Percentiles rank a stretch among this genome's conserved stretches.
These are phyloP conservation scores for Oxyruncus cristatus DNA, from an alignment of 2,113 vertebrate species.

Conservation along the genomic window DNA sequence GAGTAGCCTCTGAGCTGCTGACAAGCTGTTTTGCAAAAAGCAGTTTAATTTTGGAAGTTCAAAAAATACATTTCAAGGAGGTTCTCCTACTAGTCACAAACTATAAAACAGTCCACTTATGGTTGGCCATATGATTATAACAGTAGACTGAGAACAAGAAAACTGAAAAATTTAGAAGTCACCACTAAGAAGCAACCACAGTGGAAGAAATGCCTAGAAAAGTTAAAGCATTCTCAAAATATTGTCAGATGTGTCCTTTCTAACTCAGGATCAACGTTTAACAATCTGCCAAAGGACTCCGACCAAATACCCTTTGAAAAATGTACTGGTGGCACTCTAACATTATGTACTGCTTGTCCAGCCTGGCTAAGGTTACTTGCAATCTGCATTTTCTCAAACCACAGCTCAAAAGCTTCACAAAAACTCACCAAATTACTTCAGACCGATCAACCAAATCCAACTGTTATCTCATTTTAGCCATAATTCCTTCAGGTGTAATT, in stretches of 20 bases:
- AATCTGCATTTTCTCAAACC: background rate
- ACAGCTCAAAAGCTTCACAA: background rate
- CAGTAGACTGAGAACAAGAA: background rate
- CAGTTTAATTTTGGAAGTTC: background rate
- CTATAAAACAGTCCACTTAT: background rate
- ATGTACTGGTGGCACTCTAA: background rate
- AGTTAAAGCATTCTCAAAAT: background rate
- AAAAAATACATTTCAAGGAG: background rate
- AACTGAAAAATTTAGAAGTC: background rate
- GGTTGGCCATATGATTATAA: background rate
- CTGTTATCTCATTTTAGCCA: background rate
- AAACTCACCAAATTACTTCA: background rate
- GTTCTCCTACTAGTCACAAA: background rate
- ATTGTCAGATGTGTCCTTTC: background rate
- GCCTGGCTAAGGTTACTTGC: background rate
- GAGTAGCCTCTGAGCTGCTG: background rate
- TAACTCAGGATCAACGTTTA: background rate
- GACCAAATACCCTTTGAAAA: background rate
- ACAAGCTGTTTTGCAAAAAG: background rate
- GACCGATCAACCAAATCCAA: background rate
- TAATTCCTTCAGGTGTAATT: background rate
- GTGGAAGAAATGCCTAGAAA: background rate
- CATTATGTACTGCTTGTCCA: background rate
- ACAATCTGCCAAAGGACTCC: background rate
- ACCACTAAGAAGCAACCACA: background rate